A percentile compares a stretch with the other conserved stretches of the same genome.
These are phyloP conservation scores for Euphydryas editha DNA, from an alignment of 2,888 invertebrate genomes.

Conservation along the genomic window DNA sequence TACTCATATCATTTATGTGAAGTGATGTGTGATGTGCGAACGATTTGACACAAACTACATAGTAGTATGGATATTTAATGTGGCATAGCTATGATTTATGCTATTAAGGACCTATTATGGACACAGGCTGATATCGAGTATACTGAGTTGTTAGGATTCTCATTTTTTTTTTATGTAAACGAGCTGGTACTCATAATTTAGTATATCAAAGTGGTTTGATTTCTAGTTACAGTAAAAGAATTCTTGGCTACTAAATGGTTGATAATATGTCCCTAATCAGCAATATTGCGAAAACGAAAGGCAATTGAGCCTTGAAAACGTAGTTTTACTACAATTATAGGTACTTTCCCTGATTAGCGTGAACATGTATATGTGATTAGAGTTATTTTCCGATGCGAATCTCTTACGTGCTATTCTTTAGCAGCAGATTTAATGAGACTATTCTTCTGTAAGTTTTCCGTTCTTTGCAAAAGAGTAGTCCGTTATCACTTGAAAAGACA, in stretches of 20 bases:
- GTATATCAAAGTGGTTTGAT: neutral
- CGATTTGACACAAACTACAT: conserved; percentile 14
- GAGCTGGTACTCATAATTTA: neutral
- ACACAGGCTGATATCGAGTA: neutral
- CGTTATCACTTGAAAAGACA: conserved; percentile 32
- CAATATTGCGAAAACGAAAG: conserved; percentile 5
- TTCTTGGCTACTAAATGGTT: neutral
- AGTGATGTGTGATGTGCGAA: conserved; percentile 47
- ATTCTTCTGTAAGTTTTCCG: conserved; percentile 11
- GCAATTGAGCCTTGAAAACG: neutral
- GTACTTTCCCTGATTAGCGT: conserved; percentile 34
- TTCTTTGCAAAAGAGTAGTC: conserved; percentile 16
- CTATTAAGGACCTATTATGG: conserved; percentile 6
- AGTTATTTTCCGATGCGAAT: conserved; percentile 24
- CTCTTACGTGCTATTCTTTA: conserved; percentile 21
- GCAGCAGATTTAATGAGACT: conserved; percentile 12
- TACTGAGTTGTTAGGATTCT: neutral
- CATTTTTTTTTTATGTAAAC: neutral
- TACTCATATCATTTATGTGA: conserved; percentile 60
- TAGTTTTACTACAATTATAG: neutral
- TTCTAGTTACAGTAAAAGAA: neutral
- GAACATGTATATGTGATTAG: conserved; percentile 23
- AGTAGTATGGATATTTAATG: conserved; percentile 27
- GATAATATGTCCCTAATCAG: conserved; percentile 12
- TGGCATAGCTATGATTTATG: neutral